Conservation (phyloP, 2,113 vertebrate genomes). For the Forbesichthys papilliferus region DNA sequence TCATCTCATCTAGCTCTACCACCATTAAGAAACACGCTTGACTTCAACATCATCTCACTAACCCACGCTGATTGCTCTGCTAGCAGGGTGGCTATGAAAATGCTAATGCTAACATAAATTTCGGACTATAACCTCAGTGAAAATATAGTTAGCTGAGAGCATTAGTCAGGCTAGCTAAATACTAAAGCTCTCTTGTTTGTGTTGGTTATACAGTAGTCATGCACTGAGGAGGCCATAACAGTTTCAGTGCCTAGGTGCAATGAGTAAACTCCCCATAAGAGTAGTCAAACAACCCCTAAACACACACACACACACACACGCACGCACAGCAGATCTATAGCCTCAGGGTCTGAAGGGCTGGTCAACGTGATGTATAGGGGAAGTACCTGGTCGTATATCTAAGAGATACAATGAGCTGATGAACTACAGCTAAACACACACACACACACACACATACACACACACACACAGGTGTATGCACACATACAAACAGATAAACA, state of each 20-base stretch:
- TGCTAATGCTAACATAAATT: no score
- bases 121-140: no score
- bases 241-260: constrained; percentile 46
- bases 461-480: neutral
- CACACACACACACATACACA: constrained; percentile 5
- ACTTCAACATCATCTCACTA: no score
- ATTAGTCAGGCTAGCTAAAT: constrained; percentile 17
- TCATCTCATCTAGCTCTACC: no score
- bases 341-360: constrained; percentile 44
- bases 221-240: constrained; percentile 52
- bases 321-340: constrained; percentile 48
- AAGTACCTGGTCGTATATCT: constrained; percentile 55
- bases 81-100: no score
- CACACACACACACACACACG: constrained; percentile 18
- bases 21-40: no score
- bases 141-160: no score
- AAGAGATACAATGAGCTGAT: constrained; percentile 36
- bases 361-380: constrained; percentile 59
- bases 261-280: constrained; percentile 56
- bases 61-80: no score
- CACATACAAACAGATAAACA: constrained; percentile 17
- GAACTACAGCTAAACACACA: constrained; percentile 37
- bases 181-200: constrained; percentile 17
- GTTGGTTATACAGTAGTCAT: constrained; percentile 25
- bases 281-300: constrained; percentile 44